Percentiles rank a stretch among this genome's conserved stretches.
phyloP scores from a whole-genome alignment of 2,888 invertebrate species.

The Eretmocerus hayati region DNA sequence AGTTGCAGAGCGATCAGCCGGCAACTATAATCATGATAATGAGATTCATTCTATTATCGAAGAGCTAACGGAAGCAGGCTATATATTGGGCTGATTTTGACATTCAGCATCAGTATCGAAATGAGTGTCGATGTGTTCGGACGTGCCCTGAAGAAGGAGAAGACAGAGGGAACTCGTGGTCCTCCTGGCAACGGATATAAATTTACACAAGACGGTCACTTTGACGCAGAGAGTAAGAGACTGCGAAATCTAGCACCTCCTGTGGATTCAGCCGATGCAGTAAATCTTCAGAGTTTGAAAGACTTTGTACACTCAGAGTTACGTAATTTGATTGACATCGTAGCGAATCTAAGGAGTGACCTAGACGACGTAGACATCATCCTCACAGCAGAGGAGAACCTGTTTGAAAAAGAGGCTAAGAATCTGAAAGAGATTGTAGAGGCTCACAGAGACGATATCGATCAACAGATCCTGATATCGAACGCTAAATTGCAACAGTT shows the following conservation, averaged over 20 bases:
- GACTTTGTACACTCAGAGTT: background rate
- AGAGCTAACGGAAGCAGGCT: background rate
- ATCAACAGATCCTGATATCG: background rate
- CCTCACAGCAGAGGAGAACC: no score
- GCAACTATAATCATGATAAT: no score
- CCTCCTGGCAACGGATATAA: background rate
- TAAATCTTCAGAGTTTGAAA: background rate
- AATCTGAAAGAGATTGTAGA: background rate
- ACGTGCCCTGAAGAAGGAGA: background rate
- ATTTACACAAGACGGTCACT: conserved; percentile 13
- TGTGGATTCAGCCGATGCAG: background rate
- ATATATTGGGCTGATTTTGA: background rate
- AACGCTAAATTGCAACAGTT: background rate
- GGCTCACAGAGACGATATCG: background rate
- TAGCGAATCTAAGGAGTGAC: no score
- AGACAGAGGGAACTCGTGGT: background rate
- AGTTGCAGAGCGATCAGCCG: background rate
- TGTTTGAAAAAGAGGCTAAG: no score
- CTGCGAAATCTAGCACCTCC: conserved; percentile 14
- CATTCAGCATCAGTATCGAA: background rate
- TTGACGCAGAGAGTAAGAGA: conserved; percentile 14
- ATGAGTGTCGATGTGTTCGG: conserved; percentile 7
- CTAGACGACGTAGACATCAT: no score
- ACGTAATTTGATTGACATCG: no score
- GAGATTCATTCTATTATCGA: conserved; percentile 3